phyloP scores from a whole-genome alignment of 2,888 invertebrate genomes.

The Drosophila basisetae region DNA sequence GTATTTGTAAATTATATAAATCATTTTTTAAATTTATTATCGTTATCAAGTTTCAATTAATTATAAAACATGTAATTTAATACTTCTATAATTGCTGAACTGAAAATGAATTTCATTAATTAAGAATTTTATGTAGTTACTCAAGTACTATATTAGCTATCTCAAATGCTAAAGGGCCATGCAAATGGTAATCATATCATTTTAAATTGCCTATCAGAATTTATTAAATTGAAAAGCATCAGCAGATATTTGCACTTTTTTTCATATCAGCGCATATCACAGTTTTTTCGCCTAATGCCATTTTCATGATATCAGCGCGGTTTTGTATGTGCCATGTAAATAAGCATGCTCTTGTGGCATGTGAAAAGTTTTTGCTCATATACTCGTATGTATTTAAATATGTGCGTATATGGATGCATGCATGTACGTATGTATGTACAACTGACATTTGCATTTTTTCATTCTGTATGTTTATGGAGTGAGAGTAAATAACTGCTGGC shows the following conservation, averaged over 20 bases:
- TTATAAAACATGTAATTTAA: too few species aligned
- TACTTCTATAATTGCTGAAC: background rate
- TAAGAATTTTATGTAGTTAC: background rate
- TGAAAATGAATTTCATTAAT: background rate
- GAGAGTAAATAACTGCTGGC: slow-evolving; percentile 56
- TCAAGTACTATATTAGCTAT: background rate
- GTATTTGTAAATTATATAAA: too few species aligned
- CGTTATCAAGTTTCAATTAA: too few species aligned
- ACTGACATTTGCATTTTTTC: slow-evolving; percentile 30
- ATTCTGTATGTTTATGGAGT: slow-evolving; percentile 31
- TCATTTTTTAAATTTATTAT: too few species aligned
- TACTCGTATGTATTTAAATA: background rate
- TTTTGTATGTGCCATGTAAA: slow-evolving; percentile 63
- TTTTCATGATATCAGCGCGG: slow-evolving; percentile 41
- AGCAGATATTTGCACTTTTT: slow-evolving; percentile 12
- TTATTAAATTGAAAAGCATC: slow-evolving; percentile 10
- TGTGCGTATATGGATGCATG: background rate
- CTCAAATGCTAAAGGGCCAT: background rate
- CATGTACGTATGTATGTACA: background rate
- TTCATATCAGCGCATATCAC: background rate
- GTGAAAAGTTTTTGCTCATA: slow-evolving; percentile 39
- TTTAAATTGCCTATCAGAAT: slow-evolving; percentile 10
- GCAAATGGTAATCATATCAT: background rate
- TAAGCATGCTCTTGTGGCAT: slow-evolving; percentile 51
- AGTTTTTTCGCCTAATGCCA: slow-evolving; percentile 36